Evolutionary conservation across 2,888 invertebrate species (phyloP), one percentile per base, ranked within the genome.

Genomic region (Leptura quadrifasciata): DNA sequence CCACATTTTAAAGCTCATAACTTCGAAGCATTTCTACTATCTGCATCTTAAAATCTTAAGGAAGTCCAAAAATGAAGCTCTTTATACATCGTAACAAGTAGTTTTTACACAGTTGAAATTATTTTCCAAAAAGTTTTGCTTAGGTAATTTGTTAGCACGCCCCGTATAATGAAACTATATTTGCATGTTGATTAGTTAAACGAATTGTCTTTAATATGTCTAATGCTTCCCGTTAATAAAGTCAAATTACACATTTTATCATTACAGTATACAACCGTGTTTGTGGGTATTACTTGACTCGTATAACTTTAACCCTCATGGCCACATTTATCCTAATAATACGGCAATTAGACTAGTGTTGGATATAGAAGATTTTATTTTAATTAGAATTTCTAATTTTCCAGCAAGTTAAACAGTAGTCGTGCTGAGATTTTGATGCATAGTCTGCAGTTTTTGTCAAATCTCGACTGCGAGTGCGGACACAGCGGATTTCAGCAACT

Each of bases 361-460:
- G 77, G 78, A 76, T 82, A 74, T 78, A 80, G 72, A 79, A 80
- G 79, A 79, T 78, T 81, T 77, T 76, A 75, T 79, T 82, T 82
- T 82, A 83, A 83, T 83, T 83, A 79, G 76, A 83, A 80, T 79
- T 80, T 79, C 79, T 82, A 81, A 83, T 83, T 83, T 83, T 82
- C 82, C 81, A 69, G 71, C 78, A 72, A 81, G 79, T 83, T 81
- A 77, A 80, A 80, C 78, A 71, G 75, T 27, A 74, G 72, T 78
- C 78, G 79, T 79, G 83, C 79, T 79, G 84, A 83, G 81, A 84
- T 84, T 84, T 82, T 83, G 81, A 83, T 84, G 83, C 81, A 83
- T 79, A 81, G 77, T 84, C 80, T 78, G 82, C 82, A 82, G 79
- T 84, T 84, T 84, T 84, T 83, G 82, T 78, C 71, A 73, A 75